Base-by-base conservation (phyloP, 2,113 vertebrate species). In the Percopsis transmontana region DNA sequence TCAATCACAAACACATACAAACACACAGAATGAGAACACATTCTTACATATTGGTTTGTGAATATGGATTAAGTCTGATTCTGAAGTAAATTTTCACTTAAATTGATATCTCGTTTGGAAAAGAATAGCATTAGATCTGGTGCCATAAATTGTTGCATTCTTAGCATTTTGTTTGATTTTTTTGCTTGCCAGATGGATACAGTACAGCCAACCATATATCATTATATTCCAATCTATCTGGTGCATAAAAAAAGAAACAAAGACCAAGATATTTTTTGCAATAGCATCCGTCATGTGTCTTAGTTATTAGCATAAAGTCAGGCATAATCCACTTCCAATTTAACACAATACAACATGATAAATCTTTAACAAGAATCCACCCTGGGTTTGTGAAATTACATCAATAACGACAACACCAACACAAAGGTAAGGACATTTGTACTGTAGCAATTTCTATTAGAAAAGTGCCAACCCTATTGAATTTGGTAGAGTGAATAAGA, bases 1-100 rank as follows among this genome's bases (percentile, higher is more conserved):
- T 83, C 59, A 66, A 83, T 81, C 75, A 85, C 80, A 79, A 76
- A 60, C 70, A 27, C 84, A 79, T 79, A 88, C 81, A 86, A 33
- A 74, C 82, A 84, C 62, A 85, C 68, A 88, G 68, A 82, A 61
- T 83, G 78, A 85, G 68, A 82, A 75, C 52, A 54, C 23, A 84
- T 55, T 68, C 72, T 83, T 66, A 79, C 44, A 71, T 66, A 81
- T 7, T 33, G 27, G 5, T 33, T 33, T 33, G 27, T 33, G 27
- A 20, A n/a, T 71, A 14, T 52, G 40, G 47, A 67, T 71, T 57
- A 64, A 41, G 24, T 77, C 16, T 64, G 52, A 62, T 39, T 13
- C 27, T 21, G 60, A 42, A 67, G 51, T 54, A 58, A 66, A 64
- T 66, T 0, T 13, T 4, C 4, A 14, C 58, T 47, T 10, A 62